Evolutionary conservation across 2,113 vertebrate species (phyloP).

Genomic region (Chloropsis hardwickii): DNA sequence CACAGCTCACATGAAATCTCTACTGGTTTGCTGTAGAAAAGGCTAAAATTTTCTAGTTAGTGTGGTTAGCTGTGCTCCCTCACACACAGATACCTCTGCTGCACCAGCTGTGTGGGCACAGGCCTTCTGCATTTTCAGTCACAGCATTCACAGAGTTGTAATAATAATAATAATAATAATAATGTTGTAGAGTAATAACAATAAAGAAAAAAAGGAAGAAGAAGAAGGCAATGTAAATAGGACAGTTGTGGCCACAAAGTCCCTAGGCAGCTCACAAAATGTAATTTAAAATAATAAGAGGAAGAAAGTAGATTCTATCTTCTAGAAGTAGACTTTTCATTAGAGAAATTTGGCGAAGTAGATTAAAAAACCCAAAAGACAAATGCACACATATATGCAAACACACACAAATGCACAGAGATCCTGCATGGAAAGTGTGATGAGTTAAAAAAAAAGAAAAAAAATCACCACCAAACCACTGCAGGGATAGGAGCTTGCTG

Average conservation of each 20-base stretch:
- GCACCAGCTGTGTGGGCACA: neutral
- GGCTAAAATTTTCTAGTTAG: neutral
- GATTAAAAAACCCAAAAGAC: neutral
- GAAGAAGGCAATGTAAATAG: accelerated
- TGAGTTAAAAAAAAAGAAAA: neutral
- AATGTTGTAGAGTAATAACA: neutral
- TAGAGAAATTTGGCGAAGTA: neutral
- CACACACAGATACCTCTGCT: accelerated
- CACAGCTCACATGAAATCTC: neutral
- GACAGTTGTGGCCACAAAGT: neutral
- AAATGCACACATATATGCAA: neutral
- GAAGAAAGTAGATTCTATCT: neutral
- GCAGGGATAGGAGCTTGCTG: neutral
- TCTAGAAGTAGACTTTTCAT: neutral
- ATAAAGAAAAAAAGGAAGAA: neutral
- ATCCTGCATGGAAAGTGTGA: neutral
- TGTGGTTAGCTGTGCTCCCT: neutral
- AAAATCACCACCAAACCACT: neutral
- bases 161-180: neutral
- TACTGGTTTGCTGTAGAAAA: neutral
- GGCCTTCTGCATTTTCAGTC: neutral
- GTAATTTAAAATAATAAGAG: neutral
- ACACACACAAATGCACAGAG: accelerated
- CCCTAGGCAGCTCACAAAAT: neutral
- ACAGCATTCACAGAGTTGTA: neutral